Evolutionary conservation across 2,888 invertebrate species (phyloP).

Genomic region (Priocnemis perturbator): DNA sequence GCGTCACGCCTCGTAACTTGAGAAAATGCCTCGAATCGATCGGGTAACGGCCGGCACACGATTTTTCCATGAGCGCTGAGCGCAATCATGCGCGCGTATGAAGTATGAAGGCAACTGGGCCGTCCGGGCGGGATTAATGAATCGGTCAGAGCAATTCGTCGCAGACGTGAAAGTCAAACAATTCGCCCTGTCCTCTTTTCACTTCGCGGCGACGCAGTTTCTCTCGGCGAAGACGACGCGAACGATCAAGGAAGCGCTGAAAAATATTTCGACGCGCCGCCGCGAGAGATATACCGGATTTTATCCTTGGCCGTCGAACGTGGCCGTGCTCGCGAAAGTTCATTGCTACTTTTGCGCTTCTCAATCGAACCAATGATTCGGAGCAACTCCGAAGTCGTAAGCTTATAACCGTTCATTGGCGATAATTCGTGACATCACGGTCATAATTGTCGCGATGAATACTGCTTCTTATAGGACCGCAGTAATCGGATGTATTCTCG

Average conservation of each 20-base stretch:
- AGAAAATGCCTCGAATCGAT: slow-evolving; percentile 55
- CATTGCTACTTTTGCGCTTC: too few relatives aligned
- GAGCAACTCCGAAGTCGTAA: too few relatives aligned
- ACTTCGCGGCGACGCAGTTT: slow-evolving; percentile 10
- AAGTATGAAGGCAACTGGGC: slow-evolving; percentile 34
- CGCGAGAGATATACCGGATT: too few relatives aligned
- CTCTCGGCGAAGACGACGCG: slow-evolving; percentile 27
- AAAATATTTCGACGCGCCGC: too few relatives aligned
- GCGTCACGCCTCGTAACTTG: slow-evolving; percentile 53
- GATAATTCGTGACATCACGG: too few relatives aligned
- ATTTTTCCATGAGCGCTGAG: slow-evolving; percentile 44
- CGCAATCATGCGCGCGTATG: neutral
- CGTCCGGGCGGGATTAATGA: slow-evolving; percentile 15
- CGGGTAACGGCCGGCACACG: slow-evolving; percentile 54
- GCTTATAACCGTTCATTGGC: too few relatives aligned
- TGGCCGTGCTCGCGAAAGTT: neutral
- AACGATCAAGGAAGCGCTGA: slow-evolving; percentile 1
- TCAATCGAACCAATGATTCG: too few relatives aligned
- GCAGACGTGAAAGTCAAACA: too few relatives aligned
- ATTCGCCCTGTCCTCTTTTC: too few relatives aligned
- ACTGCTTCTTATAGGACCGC: too few relatives aligned
- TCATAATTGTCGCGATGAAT: too few relatives aligned
- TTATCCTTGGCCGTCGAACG: neutral
- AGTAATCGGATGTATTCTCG: too few relatives aligned
- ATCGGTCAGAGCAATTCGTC: neutral